Evolutionary conservation across 2,888 invertebrate species (phyloP).

Genomic region (Drosophila incognita): DNA sequence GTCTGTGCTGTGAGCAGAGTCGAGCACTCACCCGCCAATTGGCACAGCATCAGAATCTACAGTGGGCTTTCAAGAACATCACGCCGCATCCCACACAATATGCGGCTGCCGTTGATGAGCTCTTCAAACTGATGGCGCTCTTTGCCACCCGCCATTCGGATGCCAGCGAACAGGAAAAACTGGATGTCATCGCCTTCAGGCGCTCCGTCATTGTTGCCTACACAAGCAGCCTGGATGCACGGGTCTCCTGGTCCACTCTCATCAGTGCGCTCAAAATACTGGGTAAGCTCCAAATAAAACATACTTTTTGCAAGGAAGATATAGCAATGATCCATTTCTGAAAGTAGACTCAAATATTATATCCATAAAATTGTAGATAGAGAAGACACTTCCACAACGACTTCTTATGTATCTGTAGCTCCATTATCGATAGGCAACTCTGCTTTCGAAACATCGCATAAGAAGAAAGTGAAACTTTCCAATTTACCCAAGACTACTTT

Average conservation of each 20-base stretch:
- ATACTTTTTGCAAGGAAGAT: accelerated
- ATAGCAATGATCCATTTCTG: neutral
- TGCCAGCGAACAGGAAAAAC: conserved; percentile 90
- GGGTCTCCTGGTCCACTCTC: conserved; percentile 97
- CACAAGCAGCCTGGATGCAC: conserved; percentile 94
- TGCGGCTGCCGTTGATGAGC: conserved; percentile 95
- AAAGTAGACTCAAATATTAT: neutral
- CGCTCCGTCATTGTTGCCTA: conserved; percentile 95
- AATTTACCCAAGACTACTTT: neutral
- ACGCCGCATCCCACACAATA: conserved; percentile 98
- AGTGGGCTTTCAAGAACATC: conserved; percentile 98
- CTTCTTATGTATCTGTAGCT: neutral
- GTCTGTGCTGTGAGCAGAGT: conserved; percentile 96
- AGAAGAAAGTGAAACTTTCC: neutral
- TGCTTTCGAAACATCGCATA: neutral
- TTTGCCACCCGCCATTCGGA: conserved; percentile 94
- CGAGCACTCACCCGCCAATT: conserved; percentile 93
- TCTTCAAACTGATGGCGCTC: conserved; percentile 95
- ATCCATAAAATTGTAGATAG: neutral
- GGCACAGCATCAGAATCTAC: conserved; percentile 96
- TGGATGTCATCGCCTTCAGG: conserved; percentile 94
- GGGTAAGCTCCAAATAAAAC: conserved; percentile 60
- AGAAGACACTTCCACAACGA: neutral
- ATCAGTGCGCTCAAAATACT: conserved; percentile 95
- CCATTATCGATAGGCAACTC: neutral